These are phyloP conservation scores for Watsonalla binaria DNA, from an alignment of 2,888 invertebrate genomes.

Conservation along the genomic window DNA sequence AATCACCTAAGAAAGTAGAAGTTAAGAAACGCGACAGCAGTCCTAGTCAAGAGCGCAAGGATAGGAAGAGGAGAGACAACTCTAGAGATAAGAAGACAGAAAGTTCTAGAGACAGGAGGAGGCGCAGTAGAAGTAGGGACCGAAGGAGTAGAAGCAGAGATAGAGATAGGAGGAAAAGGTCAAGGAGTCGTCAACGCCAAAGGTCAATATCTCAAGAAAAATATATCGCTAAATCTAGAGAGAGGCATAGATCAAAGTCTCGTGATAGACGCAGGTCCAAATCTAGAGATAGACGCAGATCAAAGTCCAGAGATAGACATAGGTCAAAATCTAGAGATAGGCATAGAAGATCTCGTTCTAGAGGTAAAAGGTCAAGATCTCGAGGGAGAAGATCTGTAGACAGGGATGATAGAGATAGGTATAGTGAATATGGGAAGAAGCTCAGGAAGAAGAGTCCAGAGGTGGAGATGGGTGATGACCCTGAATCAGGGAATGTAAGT, in stretches of 20 bases:
- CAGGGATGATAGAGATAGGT: conserved; percentile 37
- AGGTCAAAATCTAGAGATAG: conserved; percentile 27
- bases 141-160: conserved; percentile 38
- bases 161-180: conserved; percentile 36
- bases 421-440: conserved; percentile 50
- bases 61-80: conserved; percentile 19
- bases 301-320: conserved; percentile 40
- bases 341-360: conserved; percentile 29
- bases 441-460: conserved; percentile 67
- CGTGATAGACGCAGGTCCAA: conserved; percentile 27
- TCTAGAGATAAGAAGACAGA: conserved; percentile 40
- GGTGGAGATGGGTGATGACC: conserved; percentile 82
- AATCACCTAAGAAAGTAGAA: conserved; percentile 30
- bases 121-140: conserved; percentile 30
- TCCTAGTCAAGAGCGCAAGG: conserved; percentile 31
- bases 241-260: conserved; percentile 32
- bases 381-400: conserved; percentile 33
- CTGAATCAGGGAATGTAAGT: conserved; percentile 84
- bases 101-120: conserved; percentile 42
- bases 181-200: conserved; percentile 30
- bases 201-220: conserved; percentile 30
- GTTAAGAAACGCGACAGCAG: conserved; percentile 40
- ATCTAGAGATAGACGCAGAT: conserved; percentile 33
- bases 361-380: conserved; percentile 41
- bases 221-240: conserved; percentile 28